Evolutionary conservation across 2,797 vertebrate species (phyloP).

Genomic region (Oryzias dopingdopingensis): DNA sequence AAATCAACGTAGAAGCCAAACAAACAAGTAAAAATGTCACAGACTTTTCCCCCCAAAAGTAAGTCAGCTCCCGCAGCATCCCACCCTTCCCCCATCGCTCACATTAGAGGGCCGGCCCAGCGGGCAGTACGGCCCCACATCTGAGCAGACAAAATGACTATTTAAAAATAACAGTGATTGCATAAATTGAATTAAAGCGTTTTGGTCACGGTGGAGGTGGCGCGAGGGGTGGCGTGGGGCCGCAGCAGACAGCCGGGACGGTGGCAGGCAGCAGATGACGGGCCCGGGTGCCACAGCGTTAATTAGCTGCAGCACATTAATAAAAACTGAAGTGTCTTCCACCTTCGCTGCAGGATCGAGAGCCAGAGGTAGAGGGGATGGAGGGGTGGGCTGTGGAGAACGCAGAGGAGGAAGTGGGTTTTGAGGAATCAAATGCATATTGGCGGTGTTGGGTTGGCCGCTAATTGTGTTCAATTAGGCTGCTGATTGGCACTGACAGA

Average conservation of each 20-base stretch:
- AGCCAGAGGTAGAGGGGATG: conserved; percentile 55
- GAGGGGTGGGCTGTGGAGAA: conserved; percentile 5
- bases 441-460: conserved; percentile 48
- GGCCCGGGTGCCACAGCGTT: conserved; percentile 90
- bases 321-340: conserved; percentile 82
- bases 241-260: conserved; percentile 81
- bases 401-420: conserved; percentile 51
- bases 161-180: conserved; percentile 99
- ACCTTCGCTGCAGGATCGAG: conserved; percentile 54
- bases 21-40: conserved; percentile 53
- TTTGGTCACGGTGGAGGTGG: conserved; percentile 90
- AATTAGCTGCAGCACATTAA: conserved; percentile 90
- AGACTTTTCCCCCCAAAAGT: conserved; percentile 16
- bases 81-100: conserved; percentile 46
- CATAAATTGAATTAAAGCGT: conserved; percentile 99
- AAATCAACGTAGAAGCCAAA: conserved; percentile 21
- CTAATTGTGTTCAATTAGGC: conserved; percentile 89
- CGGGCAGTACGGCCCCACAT: conserved; percentile 77
- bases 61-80: conserved; percentile 43
- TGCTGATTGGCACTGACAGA: conserved; percentile 90
- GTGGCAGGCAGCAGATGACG: conserved; percentile 98
- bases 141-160: conserved; percentile 92
- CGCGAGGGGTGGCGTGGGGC: conserved; percentile 80
- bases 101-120: conserved; percentile 70
- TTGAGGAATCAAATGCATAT: conserved; percentile 60